Evolutionary conservation across 2,888 invertebrate genomes (phyloP).

Genomic region (Mesorhabditis spiculigera): DNA sequence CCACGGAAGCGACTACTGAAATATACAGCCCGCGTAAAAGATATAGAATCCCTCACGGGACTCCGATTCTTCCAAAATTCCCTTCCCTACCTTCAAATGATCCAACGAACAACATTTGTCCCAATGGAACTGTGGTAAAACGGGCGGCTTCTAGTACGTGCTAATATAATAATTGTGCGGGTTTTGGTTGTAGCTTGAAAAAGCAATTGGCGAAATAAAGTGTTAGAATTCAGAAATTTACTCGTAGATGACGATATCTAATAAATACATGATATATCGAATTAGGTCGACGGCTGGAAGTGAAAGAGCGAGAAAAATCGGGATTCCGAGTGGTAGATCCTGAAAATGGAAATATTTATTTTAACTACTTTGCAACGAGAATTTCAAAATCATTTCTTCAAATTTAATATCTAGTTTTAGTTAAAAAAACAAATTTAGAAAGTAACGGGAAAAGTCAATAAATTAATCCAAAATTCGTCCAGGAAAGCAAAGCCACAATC

Average conservation of each 20-base stretch:
- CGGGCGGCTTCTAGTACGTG: neutral
- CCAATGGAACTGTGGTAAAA: neutral
- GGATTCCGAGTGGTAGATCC: neutral
- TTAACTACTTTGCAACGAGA: neutral
- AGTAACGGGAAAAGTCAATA: neutral
- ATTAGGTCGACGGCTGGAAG: neutral
- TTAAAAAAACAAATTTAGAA: neutral
- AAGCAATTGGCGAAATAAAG: neutral
- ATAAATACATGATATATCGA: neutral
- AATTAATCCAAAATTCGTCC: neutral
- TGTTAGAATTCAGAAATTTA: neutral
- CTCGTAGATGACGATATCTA: neutral
- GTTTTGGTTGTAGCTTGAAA: too few species aligned
- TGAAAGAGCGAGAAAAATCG: neutral
- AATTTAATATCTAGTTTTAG: neutral
- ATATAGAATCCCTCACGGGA: neutral
- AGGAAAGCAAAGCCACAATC: neutral
- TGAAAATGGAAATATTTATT: neutral
- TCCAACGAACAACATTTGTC: neutral
- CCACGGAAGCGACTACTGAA: neutral
- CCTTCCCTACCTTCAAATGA: conserved; percentile 4
- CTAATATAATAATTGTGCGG: neutral
- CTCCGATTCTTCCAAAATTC: neutral
- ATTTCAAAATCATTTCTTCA: neutral
- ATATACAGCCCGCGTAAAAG: neutral